Percentiles rank a stretch among this genome's conserved stretches.
Evolutionary conservation across 2,888 invertebrate genomes (phyloP).

Genomic region (Spialia ferax): DNA sequence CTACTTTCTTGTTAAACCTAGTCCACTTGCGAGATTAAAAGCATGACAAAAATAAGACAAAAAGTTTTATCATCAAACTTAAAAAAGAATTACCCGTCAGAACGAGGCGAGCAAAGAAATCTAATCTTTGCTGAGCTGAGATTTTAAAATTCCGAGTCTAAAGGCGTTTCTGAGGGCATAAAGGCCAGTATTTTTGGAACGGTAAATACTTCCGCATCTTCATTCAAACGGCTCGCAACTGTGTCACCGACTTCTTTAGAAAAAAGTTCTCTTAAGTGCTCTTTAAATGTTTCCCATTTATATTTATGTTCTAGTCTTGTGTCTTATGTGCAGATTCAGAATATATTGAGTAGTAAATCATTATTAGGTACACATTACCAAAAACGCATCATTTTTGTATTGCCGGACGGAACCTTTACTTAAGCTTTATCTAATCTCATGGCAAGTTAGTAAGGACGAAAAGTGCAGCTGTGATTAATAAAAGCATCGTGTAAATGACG

Average conservation of each 20-base stretch:
- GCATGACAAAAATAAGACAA: neutral
- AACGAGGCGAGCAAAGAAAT: neutral
- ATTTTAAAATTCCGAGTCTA: slow-evolving; percentile 12
- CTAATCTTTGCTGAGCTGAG: slow-evolving; percentile 14
- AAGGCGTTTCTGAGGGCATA: slow-evolving; percentile 19
- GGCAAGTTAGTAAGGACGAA: too few relatives aligned
- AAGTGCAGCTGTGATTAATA: too few relatives aligned
- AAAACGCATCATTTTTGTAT: neutral
- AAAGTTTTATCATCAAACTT: neutral
- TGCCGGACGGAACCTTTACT: neutral
- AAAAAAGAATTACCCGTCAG: neutral
- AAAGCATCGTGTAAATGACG: neutral
- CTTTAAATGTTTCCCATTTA: slow-evolving; percentile 28
- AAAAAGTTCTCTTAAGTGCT: slow-evolving; percentile 16
- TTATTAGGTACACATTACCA: neutral
- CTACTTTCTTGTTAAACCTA: neutral
- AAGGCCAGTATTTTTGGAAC: slow-evolving; percentile 27
- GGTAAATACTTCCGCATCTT: slow-evolving; percentile 36
- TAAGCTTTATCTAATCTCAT: neutral
- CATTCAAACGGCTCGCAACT: slow-evolving; percentile 30
- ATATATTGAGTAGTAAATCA: neutral
- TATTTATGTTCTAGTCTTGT: slow-evolving; percentile 24
- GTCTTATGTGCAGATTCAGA: slow-evolving; percentile 12
- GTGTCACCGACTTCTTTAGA: slow-evolving; percentile 25
- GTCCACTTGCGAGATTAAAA: too few relatives aligned